Evolutionary conservation across 2,888 invertebrate species (phyloP), one percentile per base, ranked within the genome.

Genomic region (Hypomecis atomaria): DNA sequence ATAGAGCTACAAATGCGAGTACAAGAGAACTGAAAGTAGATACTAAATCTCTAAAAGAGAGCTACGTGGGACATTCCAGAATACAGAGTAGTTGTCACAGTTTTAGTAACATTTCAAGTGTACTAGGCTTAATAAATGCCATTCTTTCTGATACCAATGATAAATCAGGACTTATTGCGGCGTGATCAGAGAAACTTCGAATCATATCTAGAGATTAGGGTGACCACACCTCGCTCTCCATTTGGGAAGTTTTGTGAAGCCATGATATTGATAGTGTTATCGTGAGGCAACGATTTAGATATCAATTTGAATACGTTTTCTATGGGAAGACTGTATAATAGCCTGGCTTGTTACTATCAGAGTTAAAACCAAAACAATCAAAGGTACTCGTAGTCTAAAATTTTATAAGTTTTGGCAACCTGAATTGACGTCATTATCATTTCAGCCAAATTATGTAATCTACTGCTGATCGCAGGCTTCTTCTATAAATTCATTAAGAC

Each of bases 101-200:
- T 75, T 73, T n/a, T 78, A 80, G 77, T 84, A 80, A 84, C 77
- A 73, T 75, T 68, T 73, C 71, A 67, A 49, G 62, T 60, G 59
- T 33, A 3, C 9, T 8, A 54, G 68, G 78, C 70, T 76, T 83
- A 81, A 84, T 64, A 63, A 72, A 74, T 87, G 87, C 84, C 88
- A 86, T 73, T 71, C 66, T 71, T 72, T 70, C 45, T 70, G 85
- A 86, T 85, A 86, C 82, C 71, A 78, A 68, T 84, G 88, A 88
- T 82, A 87, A 88, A 88, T 89, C 87, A 81, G 84, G 81, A 77
- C 77, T 78, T 83, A 80, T 60, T 59, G 78, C 89, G 88, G 87
- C 73, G 63, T 76, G 80, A 83, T 88, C 82, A 78, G 66, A 86
- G 66, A 74, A 69, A 69, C 65, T 73, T 73, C 67, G 54, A 68